phyloP scores from a whole-genome alignment of 2,113 vertebrate species.

The Aviceda subcristata region DNA sequence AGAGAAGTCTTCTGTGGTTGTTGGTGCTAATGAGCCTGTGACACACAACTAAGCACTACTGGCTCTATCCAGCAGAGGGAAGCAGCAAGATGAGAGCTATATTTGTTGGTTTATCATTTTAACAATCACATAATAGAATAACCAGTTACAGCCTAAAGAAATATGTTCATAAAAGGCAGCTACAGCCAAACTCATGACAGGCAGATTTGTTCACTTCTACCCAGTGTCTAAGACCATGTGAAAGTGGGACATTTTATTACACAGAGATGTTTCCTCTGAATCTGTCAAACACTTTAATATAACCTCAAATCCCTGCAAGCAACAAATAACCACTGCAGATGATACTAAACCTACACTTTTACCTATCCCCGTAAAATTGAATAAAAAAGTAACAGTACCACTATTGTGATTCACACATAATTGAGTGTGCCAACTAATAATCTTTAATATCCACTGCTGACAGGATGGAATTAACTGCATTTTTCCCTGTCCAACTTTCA shows the following conservation, averaged over 20 bases:
- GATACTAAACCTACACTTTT: conserved; percentile 65
- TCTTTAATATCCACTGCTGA: conserved; percentile 99
- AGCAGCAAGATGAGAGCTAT: conserved; percentile 38
- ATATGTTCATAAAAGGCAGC: background rate
- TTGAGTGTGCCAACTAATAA: conserved; percentile 77
- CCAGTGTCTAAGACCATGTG: background rate
- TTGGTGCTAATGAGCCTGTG: background rate
- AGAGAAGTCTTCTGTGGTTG: background rate
- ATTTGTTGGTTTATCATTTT: background rate
- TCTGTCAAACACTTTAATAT: background rate
- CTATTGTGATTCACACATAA: conserved; percentile 87
- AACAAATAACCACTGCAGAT: conserved; percentile 62
- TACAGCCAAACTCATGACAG: background rate
- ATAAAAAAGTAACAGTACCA: conserved; percentile 83
- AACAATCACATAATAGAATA: background rate
- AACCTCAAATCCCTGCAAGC: background rate
- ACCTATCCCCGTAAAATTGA: conserved; percentile 79
- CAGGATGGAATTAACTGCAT: conserved; percentile 95
- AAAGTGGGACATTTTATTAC: background rate
- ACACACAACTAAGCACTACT: background rate
- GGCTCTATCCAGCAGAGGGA: conserved; percentile 49
- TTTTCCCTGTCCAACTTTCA: conserved; percentile 77
- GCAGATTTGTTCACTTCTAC: background rate
- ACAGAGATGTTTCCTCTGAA: conserved; percentile 10
- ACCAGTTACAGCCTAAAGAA: background rate